Base-by-base conservation (phyloP, 2,888 invertebrate species). In the Spodoptera picta region DNA sequence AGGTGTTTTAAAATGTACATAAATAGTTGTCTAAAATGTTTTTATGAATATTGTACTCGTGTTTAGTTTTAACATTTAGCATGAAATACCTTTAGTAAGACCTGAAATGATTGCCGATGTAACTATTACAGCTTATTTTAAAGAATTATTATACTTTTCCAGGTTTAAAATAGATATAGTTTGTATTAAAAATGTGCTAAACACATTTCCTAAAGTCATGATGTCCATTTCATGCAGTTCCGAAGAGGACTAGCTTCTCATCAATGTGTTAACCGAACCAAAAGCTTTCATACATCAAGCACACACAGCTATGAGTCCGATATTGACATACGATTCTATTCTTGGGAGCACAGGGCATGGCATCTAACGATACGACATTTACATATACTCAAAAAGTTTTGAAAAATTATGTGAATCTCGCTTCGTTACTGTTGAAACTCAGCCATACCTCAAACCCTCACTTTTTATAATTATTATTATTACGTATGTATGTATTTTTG, bases 251-350 rank as follows among this genome's bases (percentile, higher is more conserved):
- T 70, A 52, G 77, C 76, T 77, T 77, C 52, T 71, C 73, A 73
- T 57, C 27, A 60, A 77, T 81, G 52, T 65, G 69, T 81, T 81
- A 81, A 73, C 49, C 85, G 89, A 89, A 87, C 92, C 92, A 92
- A 86, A 92, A 92, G 93, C 93, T 93, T 92, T 92, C 92, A 91
- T 89, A 46, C 27, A 27, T 27, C 27, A 27, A 57, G 61, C 76
- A 86, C 90, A 86, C 90, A 86, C 80, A 79, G 81, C 84, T 81
- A 82, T 85, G 87, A 90, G 94, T 94, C 94, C 94, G 93, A 93
- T 94, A 93, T 93, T 94, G 94, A 92, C 90, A 81, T 81, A 83
- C 89, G 79, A 82, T 82, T 73, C 83, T 59, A 69, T 74, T 65
- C 70, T 77, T 73, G 14, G 80, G 65, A 19, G 45, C 53, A 41